These are phyloP conservation scores for Nettapus auritus DNA, from an alignment of 2,113 vertebrate genomes.

Conservation along the genomic window DNA sequence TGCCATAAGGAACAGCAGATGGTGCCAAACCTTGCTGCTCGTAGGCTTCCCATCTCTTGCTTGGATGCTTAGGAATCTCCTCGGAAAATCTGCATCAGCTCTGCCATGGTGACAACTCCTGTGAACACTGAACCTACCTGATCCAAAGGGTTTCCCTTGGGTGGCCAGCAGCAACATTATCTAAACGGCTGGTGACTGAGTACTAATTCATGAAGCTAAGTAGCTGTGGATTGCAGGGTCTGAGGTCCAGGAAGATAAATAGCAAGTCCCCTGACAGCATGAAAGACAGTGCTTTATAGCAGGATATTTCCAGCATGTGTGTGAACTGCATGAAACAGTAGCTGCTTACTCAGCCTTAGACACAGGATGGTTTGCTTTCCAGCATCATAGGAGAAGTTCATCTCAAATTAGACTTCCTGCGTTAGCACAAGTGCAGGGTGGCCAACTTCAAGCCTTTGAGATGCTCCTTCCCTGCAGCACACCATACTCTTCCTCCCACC, in stretches of 20 bases:
- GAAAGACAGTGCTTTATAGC: background rate
- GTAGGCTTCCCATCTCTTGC: background rate
- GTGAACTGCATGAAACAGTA: background rate
- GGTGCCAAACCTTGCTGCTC: slow-evolving; percentile 59
- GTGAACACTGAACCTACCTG: background rate
- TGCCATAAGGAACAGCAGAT: slow-evolving; percentile 61
- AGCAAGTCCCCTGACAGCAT: background rate
- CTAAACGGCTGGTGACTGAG: background rate
- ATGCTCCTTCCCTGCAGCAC: background rate
- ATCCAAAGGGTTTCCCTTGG: background rate
- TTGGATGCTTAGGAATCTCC: background rate
- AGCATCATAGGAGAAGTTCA: background rate
- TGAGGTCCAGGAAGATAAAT: background rate
- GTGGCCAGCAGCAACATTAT: background rate
- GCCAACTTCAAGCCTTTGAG: background rate
- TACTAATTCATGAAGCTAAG: background rate
- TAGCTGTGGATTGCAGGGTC: background rate
- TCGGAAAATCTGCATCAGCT: background rate
- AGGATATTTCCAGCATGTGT: background rate
- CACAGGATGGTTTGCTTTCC: slow-evolving; percentile 10
- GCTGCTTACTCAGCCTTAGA: slow-evolving; percentile 20
- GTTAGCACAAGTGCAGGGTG: background rate
- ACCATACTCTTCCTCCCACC: background rate
- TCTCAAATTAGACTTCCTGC: background rate
- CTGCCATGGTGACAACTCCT: background rate